phyloP scores from a whole-genome alignment of 2,797 vertebrate genomes.

The Betta splendens region DNA sequence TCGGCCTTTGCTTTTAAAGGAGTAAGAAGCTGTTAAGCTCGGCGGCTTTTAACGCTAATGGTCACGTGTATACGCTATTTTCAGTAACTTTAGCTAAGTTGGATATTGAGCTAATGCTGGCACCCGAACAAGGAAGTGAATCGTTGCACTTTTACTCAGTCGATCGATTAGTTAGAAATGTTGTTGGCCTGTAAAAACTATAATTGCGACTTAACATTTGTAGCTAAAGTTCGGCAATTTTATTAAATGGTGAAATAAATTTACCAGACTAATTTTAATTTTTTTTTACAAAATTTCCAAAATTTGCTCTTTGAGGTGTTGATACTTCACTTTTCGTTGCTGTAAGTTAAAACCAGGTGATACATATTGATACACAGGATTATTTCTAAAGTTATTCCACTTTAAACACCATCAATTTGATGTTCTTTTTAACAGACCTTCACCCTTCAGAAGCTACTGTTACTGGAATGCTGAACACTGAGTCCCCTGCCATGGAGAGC shows the following conservation, averaged over 20 bases:
- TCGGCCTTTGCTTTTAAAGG: accelerated
- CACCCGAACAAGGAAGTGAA: conserved; percentile 54
- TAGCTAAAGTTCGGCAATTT: background rate
- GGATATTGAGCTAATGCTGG: conserved; percentile 24
- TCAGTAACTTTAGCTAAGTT: conserved; percentile 17
- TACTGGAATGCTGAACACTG: conserved; percentile 80
- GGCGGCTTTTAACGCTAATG: background rate
- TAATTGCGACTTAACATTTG: accelerated
- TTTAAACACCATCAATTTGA: no score
- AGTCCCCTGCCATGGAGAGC: conserved; percentile 75
- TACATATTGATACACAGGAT: no score
- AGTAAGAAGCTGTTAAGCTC: no score
- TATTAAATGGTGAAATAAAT: no score
- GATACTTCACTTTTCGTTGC: accelerated
- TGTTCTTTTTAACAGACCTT: conserved; percentile 50
- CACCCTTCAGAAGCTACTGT: conserved; percentile 57
- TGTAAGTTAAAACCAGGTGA: no score
- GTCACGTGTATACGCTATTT: conserved; percentile 40
- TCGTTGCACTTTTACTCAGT: background rate
- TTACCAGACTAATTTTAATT: no score
- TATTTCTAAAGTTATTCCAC: no score
- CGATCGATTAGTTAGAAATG: background rate
- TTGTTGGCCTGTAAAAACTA: background rate
- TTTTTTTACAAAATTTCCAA: conserved; percentile 7
- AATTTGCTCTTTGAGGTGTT: background rate